phyloP scores from a whole-genome alignment of 2,113 vertebrate species.

The Petaurus breviceps region DNA sequence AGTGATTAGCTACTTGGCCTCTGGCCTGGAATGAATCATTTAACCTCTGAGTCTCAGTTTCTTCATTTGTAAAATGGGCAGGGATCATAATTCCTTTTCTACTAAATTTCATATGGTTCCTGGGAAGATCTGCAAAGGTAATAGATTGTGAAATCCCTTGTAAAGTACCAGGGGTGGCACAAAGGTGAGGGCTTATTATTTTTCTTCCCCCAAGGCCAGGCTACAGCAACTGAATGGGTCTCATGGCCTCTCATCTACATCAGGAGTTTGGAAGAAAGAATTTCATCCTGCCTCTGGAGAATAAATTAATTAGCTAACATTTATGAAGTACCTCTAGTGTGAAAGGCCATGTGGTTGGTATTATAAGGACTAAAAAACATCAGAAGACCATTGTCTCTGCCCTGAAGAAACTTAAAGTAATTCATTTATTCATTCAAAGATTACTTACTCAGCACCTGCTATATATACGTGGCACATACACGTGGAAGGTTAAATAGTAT shows the following conservation, averaged over 20 bases:
- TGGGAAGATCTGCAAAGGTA: background rate
- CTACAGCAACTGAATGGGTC: background rate
- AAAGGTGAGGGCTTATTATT: background rate
- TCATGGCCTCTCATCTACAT: background rate
- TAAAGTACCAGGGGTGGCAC: no score
- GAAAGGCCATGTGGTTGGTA: background rate
- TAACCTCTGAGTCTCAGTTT: background rate
- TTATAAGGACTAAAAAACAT: background rate
- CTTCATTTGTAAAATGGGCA: background rate
- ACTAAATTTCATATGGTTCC: background rate
- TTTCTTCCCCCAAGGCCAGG: background rate
- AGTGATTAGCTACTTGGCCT: background rate
- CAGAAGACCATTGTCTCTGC: background rate
- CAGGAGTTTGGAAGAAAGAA: background rate
- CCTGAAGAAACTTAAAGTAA: background rate
- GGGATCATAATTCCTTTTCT: background rate
- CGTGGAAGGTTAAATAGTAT: background rate
- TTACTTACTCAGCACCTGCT: background rate
- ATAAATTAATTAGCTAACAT: background rate
- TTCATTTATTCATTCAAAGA: background rate
- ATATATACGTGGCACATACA: background rate
- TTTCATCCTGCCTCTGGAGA: background rate
- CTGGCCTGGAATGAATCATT: background rate
- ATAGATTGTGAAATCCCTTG: background rate
- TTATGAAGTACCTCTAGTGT: background rate